Evolutionary conservation across 1,140 invertebrate species (phyloP), one percentile per base, ranked within the genome.

Genomic region (Limonius californicus): DNA sequence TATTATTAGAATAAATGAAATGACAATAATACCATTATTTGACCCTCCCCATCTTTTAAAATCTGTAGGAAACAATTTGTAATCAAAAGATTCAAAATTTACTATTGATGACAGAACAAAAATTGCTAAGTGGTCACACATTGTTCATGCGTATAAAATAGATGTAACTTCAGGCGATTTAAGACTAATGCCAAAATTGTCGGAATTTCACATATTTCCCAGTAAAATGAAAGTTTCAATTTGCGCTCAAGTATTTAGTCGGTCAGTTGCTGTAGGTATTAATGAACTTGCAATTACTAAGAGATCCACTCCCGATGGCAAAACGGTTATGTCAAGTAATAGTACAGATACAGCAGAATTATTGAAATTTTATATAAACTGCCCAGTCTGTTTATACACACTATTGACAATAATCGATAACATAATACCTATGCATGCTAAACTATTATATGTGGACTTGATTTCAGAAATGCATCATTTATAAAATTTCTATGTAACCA

Each of bases 91-190:
- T 54, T 56, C 62, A 53, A 30, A 50, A 23, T 67, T 47, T 32
- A 39, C 7, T 11, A 18, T 43, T 11, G 59, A 64, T 50, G 43
- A 27, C 23, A n/a, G 20, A 16, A 42, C 11, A 6, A 61, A 35
- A 45, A 23, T 64, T 19, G 65, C 65, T 12, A 67, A 64, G 32
- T 67, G 65, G 65, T 32, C 12, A 21, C 30, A 64, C 42, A 60
- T 64, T 11, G 16, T 57, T 6, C 2, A 18, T 21, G 20, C 47
- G 14, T 62, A 62, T 39, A 3, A 57, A n/a, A 27, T 61, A 21
- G 63, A 61, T 62, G 1, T 18, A 18, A 6, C 20, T 19, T 11
- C n/a, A 19, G 59, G 59, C 0, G 9, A 14, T 32, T 56, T 63
- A 7, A 21, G 62, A 30, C 6, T 60, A 19, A 59, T 57, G 30